Conservation (phyloP, 2,113 vertebrate species). For the Equus przewalskii region DNA sequence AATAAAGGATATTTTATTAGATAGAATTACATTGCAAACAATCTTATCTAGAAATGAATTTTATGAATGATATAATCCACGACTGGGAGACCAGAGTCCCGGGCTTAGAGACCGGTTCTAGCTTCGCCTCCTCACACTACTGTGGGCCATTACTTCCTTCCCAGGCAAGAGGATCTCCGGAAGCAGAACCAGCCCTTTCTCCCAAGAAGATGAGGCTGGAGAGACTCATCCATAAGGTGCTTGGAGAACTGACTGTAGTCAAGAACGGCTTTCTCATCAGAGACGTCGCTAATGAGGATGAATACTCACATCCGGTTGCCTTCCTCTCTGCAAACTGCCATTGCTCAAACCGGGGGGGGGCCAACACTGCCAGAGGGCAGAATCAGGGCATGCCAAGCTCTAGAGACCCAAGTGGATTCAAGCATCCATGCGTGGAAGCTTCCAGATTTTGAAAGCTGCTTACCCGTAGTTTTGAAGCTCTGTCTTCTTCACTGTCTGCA, state of each 20-base stretch:
- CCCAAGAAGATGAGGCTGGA: background rate
- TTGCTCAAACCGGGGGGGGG: no score
- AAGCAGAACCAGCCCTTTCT: background rate
- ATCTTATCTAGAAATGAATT: background rate
- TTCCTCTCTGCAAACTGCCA: background rate
- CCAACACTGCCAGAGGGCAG: rapidly evolving
- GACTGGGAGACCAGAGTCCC: background rate
- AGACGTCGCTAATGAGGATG: background rate
- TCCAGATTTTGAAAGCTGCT: background rate
- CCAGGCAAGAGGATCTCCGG: background rate
- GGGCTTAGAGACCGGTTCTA: background rate
- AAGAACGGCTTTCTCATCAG: background rate
- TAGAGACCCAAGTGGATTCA: background rate
- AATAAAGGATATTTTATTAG: background rate
- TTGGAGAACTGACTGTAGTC: background rate
- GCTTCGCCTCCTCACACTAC: background rate
- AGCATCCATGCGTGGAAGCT: background rate
- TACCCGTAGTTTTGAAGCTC: conserved; percentile 96
- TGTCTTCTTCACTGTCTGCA: conserved; percentile 95
- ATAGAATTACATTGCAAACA: background rate
- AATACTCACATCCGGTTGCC: background rate
- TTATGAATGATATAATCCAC: background rate
- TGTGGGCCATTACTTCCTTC: background rate
- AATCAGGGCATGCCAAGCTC: background rate
- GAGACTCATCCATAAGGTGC: background rate